Conservation (phyloP, 2,888 invertebrate genomes). For the Cheilosia grossa region DNA sequence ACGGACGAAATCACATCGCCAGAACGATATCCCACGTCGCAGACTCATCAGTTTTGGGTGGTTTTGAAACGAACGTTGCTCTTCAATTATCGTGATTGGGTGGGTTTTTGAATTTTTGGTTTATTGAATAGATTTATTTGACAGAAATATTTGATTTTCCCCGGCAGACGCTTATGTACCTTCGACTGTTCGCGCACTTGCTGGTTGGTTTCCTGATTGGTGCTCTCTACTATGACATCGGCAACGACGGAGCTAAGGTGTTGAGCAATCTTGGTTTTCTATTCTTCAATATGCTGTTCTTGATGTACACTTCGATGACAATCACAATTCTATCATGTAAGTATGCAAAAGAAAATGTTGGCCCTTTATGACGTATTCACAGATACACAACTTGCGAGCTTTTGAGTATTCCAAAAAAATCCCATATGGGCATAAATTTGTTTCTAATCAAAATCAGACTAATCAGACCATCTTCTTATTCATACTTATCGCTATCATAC, state of each 20-base stretch:
- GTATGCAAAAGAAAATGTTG: constrained; percentile 78
- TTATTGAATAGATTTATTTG: not conserved
- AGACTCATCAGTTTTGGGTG: constrained; percentile 93
- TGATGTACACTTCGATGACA: constrained; percentile 99
- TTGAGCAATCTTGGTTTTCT: constrained; percentile 97
- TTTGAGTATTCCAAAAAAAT: too few relatives aligned
- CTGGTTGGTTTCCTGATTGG: constrained; percentile 97
- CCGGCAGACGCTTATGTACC: constrained; percentile 94
- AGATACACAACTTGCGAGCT: too few relatives aligned
- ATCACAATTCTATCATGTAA: constrained; percentile 98
- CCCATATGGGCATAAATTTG: too few relatives aligned
- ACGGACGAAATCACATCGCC: constrained; percentile 87
- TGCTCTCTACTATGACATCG: constrained; percentile 96
- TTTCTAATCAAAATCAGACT: too few relatives aligned
- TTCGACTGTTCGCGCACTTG: constrained; percentile 96
- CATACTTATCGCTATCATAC: too few relatives aligned
- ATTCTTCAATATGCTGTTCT: constrained; percentile 99
- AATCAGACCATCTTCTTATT: too few relatives aligned
- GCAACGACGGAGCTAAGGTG: constrained; percentile 97
- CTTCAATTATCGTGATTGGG: constrained; percentile 95
- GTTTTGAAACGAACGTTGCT: constrained; percentile 92
- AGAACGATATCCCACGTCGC: constrained; percentile 92
- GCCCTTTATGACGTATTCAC: too few relatives aligned
- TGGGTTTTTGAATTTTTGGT: constrained; percentile 82
- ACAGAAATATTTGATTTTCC: not conserved